Evolutionary conservation across 2,797 vertebrate genomes (phyloP).

Genomic region (Eidolon dupreanum): DNA sequence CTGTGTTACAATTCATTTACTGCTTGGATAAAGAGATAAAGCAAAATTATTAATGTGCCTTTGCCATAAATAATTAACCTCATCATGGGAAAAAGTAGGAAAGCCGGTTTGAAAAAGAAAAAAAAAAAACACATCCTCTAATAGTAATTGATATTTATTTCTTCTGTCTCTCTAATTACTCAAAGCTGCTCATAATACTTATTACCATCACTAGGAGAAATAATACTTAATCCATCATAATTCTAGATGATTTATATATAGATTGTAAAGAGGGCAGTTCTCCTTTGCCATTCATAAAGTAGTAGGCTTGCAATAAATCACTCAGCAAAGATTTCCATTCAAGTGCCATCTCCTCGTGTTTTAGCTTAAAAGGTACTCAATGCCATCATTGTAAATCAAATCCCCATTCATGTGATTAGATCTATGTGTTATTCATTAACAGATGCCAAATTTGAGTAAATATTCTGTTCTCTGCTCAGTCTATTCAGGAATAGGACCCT

Average conservation of each 20-base stretch:
- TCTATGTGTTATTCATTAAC: slow-evolving; percentile 25
- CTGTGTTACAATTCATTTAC: slow-evolving; percentile 17
- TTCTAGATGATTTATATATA: slow-evolving; percentile 39
- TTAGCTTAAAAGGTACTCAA: not conserved
- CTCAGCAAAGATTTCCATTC: not conserved
- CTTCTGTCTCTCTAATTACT: slow-evolving; percentile 55
- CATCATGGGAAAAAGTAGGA: not conserved
- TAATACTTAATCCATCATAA: slow-evolving; percentile 68
- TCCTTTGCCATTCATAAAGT: not conserved
- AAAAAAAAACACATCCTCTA: not conserved
- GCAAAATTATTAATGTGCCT: slow-evolving; percentile 56
- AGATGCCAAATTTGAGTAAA: not conserved
- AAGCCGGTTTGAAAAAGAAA: slow-evolving; percentile 11
- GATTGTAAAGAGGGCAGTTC: slow-evolving; percentile 18
- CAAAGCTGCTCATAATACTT: slow-evolving; percentile 69
- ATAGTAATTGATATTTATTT: slow-evolving; percentile 66
- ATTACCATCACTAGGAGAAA: slow-evolving; percentile 58
- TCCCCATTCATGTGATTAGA: not conserved
- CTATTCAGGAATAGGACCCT: not conserved
- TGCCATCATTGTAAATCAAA: slow-evolving; percentile 42
- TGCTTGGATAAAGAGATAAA: slow-evolving; percentile 60
- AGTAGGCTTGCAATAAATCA: slow-evolving; percentile 46
- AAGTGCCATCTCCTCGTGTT: not conserved
- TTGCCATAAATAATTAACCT: slow-evolving; percentile 66
- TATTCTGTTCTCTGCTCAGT: not conserved